These are phyloP conservation scores for Peromyscus melanophrys DNA, from an alignment of 2,797 vertebrate species.

Conservation along the genomic window DNA sequence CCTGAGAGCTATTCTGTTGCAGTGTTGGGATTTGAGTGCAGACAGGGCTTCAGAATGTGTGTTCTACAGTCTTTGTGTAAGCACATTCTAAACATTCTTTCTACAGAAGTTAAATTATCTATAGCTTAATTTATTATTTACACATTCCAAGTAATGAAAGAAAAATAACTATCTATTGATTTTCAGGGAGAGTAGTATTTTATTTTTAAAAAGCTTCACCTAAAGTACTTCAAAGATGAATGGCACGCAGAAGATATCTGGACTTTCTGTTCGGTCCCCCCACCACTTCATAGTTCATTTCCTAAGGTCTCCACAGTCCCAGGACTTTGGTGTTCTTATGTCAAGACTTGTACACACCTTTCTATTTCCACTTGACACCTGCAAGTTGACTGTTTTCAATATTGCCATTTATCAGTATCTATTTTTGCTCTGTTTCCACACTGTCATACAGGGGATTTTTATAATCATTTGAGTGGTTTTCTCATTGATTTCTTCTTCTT, in stretches of 20 bases:
- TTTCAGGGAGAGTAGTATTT: not conserved
- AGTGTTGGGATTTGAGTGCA: not conserved
- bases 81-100: not conserved
- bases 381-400: not conserved
- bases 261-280: too few species aligned
- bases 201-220: not conserved
- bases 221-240: not conserved
- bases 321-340: not conserved
- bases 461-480: not conserved
- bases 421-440: not conserved
- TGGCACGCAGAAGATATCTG: not conserved
- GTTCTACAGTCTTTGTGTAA: not conserved
- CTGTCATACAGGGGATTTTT: not conserved
- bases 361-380: not conserved
- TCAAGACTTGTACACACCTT: rapidly evolving
- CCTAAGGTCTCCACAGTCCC: too few species aligned
- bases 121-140: conserved; percentile 20
- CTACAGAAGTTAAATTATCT: not conserved
- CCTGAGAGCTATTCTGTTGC: not conserved
- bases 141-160: not conserved
- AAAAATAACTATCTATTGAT: not conserved
- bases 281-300: not conserved
- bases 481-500: not conserved
- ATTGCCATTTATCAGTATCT: not conserved
- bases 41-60: not conserved